These are phyloP conservation scores for Periparus ater DNA, from an alignment of 2,797 vertebrate genomes.

Conservation along the genomic window DNA sequence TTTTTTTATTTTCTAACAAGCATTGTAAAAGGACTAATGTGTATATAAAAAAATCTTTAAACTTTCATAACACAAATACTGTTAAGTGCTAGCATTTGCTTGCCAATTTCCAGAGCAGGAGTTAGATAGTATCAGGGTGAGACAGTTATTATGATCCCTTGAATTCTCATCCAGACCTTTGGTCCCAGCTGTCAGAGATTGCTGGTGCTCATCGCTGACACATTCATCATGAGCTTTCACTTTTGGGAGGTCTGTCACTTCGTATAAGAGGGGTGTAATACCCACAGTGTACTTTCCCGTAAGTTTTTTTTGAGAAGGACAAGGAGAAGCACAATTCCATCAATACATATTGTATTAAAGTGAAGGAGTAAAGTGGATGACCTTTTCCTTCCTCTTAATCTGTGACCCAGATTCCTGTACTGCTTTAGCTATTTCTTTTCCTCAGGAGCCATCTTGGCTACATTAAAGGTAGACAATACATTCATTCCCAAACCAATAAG, in stretches of 20 bases:
- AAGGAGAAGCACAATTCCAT: background rate
- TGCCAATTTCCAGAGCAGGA: constrained; percentile 41
- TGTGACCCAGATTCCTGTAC: background rate
- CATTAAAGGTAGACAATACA: background rate
- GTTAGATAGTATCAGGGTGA: constrained; percentile 26
- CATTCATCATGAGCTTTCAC: background rate
- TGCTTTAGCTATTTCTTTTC: background rate
- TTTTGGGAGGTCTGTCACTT: constrained; percentile 2
- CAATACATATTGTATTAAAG: background rate
- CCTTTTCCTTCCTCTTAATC: background rate
- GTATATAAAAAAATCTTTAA: background rate
- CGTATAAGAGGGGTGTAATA: background rate
- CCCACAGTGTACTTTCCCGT: background rate
- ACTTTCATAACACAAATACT: constrained; percentile 8
- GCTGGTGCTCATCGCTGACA: background rate
- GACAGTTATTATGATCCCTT: background rate
- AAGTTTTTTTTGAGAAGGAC: background rate
- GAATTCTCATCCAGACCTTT: background rate
- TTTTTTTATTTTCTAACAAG: background rate
- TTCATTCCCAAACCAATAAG: background rate
- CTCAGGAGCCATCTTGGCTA: background rate
- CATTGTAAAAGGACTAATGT: constrained; percentile 10
- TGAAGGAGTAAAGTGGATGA: background rate
- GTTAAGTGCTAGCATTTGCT: constrained; percentile 23
- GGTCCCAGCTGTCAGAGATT: background rate